phyloP scores from a whole-genome alignment of 2,888 invertebrate species.

The Aproaerema taeniolella region DNA sequence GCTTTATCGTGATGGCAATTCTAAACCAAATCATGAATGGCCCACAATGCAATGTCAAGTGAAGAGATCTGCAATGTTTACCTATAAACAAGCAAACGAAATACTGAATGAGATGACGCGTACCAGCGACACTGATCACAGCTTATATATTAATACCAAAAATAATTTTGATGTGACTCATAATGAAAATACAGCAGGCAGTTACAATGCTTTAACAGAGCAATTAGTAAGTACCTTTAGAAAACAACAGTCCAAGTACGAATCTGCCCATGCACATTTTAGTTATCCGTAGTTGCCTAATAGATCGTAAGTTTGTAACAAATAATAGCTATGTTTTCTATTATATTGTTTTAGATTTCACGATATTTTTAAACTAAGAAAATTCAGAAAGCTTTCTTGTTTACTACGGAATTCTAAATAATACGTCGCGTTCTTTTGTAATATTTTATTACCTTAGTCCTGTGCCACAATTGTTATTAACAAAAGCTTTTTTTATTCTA shows the following conservation, averaged over 20 bases:
- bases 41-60: neutral
- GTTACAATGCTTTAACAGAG: no score
- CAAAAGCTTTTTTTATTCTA: neutral
- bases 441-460: neutral
- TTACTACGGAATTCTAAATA: neutral
- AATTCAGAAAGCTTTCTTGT: no score
- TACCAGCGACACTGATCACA: neutral
- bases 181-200: neutral
- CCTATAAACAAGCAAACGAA: neutral
- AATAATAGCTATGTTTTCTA: no score
- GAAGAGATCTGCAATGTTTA: neutral
- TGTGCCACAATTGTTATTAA: neutral
- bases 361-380: no score
- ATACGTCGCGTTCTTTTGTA: neutral
- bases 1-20: neutral
- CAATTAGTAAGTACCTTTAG: no score
- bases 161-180: neutral
- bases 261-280: neutral
- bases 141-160: neutral
- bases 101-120: neutral
- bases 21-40: neutral
- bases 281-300: no score
- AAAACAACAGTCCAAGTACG: neutral
- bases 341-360: no score
- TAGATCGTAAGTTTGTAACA: no score